These are phyloP conservation scores for Drosophila insularis DNA, from an alignment of 1,140 invertebrate species.

Conservation along the genomic window DNA sequence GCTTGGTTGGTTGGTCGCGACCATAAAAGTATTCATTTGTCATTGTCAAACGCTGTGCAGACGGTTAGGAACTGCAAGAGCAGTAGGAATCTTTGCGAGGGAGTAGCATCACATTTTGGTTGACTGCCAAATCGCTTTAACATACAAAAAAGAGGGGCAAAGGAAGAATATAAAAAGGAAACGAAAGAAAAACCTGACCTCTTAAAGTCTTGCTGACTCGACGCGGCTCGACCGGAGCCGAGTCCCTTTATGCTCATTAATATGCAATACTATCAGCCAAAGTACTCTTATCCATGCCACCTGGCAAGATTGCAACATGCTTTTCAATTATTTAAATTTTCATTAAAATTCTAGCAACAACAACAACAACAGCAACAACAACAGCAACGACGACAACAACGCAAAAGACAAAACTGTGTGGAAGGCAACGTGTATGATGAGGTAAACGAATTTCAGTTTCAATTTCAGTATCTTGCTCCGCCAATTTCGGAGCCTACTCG, in stretches of 20 bases:
- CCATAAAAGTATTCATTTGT: conserved; percentile 80
- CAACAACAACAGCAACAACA: conserved; percentile 20
- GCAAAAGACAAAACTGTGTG: neutral
- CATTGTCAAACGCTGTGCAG: conserved; percentile 67
- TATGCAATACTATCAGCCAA: conserved; percentile 67
- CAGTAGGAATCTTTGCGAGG: neutral
- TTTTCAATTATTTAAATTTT: conserved; percentile 81
- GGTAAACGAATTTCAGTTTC: conserved; percentile 24
- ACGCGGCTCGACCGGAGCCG: conserved; percentile 1
- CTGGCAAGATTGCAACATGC: conserved; percentile 60
- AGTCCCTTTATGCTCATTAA: conserved; percentile 66
- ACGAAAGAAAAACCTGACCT: conserved; percentile 1
- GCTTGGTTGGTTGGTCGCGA: conserved; percentile 44
- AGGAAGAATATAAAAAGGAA: neutral
- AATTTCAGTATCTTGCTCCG: conserved; percentile 7
- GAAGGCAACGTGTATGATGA: neutral
- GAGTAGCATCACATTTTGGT: conserved; percentile 35
- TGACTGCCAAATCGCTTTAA: conserved; percentile 59
- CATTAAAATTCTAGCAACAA: conserved; percentile 68
- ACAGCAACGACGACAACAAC: neutral
- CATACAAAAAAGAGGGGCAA: neutral
- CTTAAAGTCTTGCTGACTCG: conserved; percentile 56
- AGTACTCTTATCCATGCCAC: conserved; percentile 19
- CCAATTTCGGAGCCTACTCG: conserved; percentile 54
- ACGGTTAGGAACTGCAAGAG: conserved; percentile 28